phyloP scores from a whole-genome alignment of 92 coral and sea anemone genomes.

The Isaurus tuberculatus region DNA sequence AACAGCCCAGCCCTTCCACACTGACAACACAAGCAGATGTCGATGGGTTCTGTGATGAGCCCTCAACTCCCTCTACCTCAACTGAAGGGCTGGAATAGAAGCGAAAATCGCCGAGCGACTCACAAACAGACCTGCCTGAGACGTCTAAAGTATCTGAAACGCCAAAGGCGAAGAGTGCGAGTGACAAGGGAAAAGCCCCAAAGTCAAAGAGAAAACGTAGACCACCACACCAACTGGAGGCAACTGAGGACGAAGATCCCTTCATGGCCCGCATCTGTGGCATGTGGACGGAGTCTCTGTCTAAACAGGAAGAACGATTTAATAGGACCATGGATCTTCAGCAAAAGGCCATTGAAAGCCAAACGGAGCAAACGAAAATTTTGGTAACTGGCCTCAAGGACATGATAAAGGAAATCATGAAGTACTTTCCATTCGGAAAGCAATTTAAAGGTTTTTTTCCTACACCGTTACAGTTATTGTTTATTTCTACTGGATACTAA shows the following conservation, averaged over 20 bases:
- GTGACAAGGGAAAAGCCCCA: constrained; percentile 4
- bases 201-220: background rate
- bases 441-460: background rate
- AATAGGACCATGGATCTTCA: constrained; percentile 1
- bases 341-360: constrained; percentile 36
- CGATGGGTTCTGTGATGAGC: background rate
- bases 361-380: constrained; percentile 39
- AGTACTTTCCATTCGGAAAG: background rate
- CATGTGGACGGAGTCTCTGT: constrained; percentile 1
- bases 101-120: background rate
- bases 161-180: constrained; percentile 7
- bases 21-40: background rate
- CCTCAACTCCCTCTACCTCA: background rate
- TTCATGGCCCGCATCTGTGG: constrained; percentile 1
- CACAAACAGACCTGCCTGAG: background rate
- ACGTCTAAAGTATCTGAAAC: background rate
- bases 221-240: constrained; percentile 7
- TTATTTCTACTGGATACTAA: background rate
- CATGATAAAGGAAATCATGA: constrained; percentile 8
- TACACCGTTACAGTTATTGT: background rate
- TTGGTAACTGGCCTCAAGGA: constrained; percentile 39
- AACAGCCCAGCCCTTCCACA: background rate
- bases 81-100: constrained; percentile 14
- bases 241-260: constrained; percentile 8
- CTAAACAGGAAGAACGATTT: constrained; percentile 30